phyloP scores from a whole-genome alignment of 1,140 invertebrate species.

The Alviniconcha marisindica region DNA sequence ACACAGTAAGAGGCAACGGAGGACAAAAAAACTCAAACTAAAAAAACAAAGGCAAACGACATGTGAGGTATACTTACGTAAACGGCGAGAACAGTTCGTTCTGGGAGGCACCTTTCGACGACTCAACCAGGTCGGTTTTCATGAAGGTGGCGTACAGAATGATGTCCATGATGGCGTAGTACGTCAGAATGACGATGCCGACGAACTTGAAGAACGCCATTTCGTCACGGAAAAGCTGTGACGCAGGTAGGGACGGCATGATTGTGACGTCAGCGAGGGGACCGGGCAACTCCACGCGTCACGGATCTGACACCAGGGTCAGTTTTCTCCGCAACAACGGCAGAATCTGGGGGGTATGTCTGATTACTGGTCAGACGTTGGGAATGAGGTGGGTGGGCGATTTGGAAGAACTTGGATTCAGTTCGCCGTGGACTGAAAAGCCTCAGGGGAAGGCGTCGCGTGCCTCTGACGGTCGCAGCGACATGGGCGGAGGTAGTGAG shows the following conservation, averaged over 20 bases:
- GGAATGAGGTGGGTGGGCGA: too few relatives aligned
- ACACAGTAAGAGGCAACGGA: too few relatives aligned
- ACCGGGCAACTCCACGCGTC: not conserved
- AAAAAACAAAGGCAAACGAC: too few relatives aligned
- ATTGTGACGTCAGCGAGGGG: conserved; percentile 25
- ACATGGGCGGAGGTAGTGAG: too few relatives aligned
- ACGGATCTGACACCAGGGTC: not conserved
- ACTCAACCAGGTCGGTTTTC: conserved; percentile 57
- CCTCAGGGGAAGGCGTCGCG: too few relatives aligned
- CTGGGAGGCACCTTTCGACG: conserved; percentile 49
- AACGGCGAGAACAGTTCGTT: conserved; percentile 63
- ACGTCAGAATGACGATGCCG: conserved; percentile 54
- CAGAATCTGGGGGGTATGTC: not conserved
- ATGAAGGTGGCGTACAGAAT: conserved; percentile 60
- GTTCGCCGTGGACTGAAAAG: too few relatives aligned
- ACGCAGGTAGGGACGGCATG: conserved; percentile 46
- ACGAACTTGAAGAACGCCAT: conserved; percentile 48
- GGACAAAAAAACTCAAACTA: too few relatives aligned
- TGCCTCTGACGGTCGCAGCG: too few relatives aligned
- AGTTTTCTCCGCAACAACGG: not conserved
- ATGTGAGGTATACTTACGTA: conserved; percentile 38
- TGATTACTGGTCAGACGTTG: not conserved
- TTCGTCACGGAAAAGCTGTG: conserved; percentile 50
- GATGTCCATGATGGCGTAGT: conserved; percentile 70
- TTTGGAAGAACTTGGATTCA: too few relatives aligned